phyloP scores from a whole-genome alignment of 1,140 invertebrate genomes.

The Tyrophagus putrescentiae region DNA sequence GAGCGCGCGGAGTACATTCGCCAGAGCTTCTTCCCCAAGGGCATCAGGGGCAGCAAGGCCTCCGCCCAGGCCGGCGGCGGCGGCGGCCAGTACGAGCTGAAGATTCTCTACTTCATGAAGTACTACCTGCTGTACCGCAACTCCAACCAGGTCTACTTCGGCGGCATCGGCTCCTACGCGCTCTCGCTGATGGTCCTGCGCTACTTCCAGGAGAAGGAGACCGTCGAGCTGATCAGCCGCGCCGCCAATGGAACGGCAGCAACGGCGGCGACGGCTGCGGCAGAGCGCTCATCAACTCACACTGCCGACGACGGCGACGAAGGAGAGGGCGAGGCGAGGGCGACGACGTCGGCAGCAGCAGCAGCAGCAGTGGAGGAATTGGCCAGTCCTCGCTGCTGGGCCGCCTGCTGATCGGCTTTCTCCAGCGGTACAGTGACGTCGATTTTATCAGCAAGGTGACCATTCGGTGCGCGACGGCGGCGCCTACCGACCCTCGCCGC shows the following conservation, averaged over 20 bases:
- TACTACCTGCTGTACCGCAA: constrained; percentile 56
- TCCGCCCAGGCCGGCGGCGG: background rate
- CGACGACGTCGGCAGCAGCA: background rate
- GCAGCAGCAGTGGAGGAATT: too few species aligned
- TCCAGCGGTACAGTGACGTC: constrained; percentile 76
- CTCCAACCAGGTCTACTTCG: constrained; percentile 96
- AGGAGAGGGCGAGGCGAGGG: too few species aligned
- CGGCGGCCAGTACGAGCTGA: background rate
- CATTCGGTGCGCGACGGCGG: background rate
- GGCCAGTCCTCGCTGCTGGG: constrained; percentile 46
- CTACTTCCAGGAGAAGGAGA: constrained; percentile 68
- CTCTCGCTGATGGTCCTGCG: constrained; percentile 95
- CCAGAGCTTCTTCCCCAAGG: constrained; percentile 35
- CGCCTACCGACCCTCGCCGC: background rate
- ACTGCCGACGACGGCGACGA: too few species aligned
- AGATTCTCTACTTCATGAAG: constrained; percentile 4
- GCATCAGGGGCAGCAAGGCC: background rate
- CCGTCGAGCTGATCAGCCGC: constrained; percentile 40
- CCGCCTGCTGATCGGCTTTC: constrained; percentile 87
- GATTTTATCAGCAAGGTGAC: constrained; percentile 1
- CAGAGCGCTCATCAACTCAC: too few species aligned
- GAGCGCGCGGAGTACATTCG: constrained; percentile 85
- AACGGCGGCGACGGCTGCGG: too few species aligned
- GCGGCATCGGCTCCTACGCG: constrained; percentile 95
- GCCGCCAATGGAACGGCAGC: constrained; percentile 56